Conservation (phyloP, 2,797 vertebrate species). For the Calcarius lapponicus region DNA sequence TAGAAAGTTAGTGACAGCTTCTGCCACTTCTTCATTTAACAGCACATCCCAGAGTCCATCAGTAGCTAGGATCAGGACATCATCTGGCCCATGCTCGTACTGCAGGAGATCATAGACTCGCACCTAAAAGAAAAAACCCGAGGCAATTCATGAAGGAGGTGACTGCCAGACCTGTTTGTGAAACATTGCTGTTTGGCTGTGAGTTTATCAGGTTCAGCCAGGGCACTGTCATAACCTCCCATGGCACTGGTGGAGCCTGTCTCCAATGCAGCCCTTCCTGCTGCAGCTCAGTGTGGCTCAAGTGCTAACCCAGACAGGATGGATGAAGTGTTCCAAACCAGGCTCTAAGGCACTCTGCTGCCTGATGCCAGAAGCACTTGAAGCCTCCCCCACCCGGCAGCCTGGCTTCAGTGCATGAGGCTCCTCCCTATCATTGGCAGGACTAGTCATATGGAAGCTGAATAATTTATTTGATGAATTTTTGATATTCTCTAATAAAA, state of each 20-base stretch:
- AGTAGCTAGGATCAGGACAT: slow-evolving; percentile 92
- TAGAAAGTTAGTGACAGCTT: slow-evolving; percentile 91
- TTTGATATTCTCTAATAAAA: slow-evolving; percentile 61
- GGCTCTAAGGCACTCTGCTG: background rate
- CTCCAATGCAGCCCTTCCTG: background rate
- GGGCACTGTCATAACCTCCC: background rate
- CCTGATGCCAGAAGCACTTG: background rate
- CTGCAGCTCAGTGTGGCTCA: background rate
- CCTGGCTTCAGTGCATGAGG: background rate
- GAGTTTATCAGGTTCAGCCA: background rate
- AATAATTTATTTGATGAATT: slow-evolving; percentile 65
- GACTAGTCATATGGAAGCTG: slow-evolving; percentile 1
- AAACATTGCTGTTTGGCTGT: background rate
- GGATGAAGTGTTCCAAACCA: background rate
- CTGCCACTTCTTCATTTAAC: slow-evolving; percentile 93
- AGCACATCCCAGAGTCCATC: slow-evolving; percentile 98
- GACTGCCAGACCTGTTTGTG: background rate
- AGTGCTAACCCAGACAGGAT: rapidly evolving
- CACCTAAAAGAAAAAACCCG: slow-evolving; percentile 78
- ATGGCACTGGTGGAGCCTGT: background rate
- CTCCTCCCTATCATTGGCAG: background rate
- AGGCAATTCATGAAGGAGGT: background rate
- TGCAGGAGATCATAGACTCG: slow-evolving; percentile 87
- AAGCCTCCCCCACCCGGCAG: background rate
- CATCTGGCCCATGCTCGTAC: slow-evolving; percentile 88